These are phyloP conservation scores for Meteorus colon DNA, from an alignment of 2,888 invertebrate genomes.

Conservation along the genomic window DNA sequence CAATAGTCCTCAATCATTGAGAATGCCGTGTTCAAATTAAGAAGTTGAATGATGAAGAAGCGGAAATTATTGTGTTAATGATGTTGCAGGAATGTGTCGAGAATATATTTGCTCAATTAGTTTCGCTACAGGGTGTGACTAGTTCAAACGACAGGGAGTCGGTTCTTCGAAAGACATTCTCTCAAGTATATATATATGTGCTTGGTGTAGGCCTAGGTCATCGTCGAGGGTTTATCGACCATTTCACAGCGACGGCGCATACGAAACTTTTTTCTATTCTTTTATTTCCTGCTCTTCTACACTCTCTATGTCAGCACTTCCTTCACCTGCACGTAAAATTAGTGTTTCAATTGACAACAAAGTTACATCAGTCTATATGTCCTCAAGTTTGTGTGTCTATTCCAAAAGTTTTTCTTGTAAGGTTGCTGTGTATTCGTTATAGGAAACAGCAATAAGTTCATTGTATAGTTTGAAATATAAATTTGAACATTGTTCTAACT, in stretches of 20 bases:
- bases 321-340: background rate
- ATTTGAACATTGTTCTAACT: too few relatives aligned
- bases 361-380: too few relatives aligned
- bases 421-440: too few relatives aligned
- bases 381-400: too few relatives aligned
- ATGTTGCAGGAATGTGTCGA: background rate
- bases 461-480: too few relatives aligned
- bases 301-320: background rate
- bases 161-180: slow-evolving; percentile 5
- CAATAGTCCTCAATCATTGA: background rate
- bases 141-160: slow-evolving; percentile 22
- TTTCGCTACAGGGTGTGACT: slow-evolving; percentile 41
- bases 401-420: too few relatives aligned
- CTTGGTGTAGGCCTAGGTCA: slow-evolving; percentile 54
- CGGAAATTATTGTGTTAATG: background rate
- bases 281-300: background rate
- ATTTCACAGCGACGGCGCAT: slow-evolving; percentile 31
- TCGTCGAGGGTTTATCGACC: slow-evolving; percentile 56
- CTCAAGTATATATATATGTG: background rate
- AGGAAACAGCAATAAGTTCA: too few relatives aligned
- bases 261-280: slow-evolving; percentile 9
- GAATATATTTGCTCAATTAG: background rate
- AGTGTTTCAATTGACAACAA: too few relatives aligned
- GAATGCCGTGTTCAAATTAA: background rate
- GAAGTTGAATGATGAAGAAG: background rate